These are phyloP conservation scores for Onthophagus sagittarius DNA, from an alignment of 2,888 invertebrate species.

Conservation along the genomic window DNA sequence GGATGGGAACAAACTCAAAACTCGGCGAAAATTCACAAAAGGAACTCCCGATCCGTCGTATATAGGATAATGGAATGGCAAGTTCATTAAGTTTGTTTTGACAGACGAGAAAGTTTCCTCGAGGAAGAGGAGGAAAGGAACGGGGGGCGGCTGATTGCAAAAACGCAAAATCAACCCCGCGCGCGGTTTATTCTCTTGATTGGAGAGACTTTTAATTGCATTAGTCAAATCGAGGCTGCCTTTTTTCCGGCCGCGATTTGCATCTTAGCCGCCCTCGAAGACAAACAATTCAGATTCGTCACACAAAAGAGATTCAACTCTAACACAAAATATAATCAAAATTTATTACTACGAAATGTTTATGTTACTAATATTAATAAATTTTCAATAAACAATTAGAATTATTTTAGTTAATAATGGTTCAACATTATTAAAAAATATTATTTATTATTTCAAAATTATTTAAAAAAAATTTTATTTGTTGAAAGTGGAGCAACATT, in stretches of 20 bases:
- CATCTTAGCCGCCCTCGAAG: constrained; percentile 25
- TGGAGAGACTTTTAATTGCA: constrained; percentile 48
- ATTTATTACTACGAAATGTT: too few relatives aligned
- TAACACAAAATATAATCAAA: too few relatives aligned
- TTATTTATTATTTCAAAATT: too few relatives aligned
- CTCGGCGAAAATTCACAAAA: constrained; percentile 22
- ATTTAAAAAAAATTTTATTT: too few relatives aligned
- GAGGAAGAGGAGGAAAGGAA: constrained; percentile 10
- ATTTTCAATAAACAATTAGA: too few relatives aligned
- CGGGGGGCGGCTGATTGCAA: constrained; percentile 43
- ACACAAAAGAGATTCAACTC: too few relatives aligned
- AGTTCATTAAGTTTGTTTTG: constrained; percentile 37
- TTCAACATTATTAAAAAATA: too few relatives aligned
- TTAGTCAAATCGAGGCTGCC: constrained; percentile 40
- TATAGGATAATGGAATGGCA: constrained; percentile 32
- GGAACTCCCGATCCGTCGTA: constrained; percentile 17
- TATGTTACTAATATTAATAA: too few relatives aligned
- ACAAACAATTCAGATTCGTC: not conserved
- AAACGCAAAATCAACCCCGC: constrained; percentile 42
- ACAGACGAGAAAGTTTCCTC: constrained; percentile 32
- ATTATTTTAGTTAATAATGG: too few relatives aligned
- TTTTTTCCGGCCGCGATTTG: constrained; percentile 30
- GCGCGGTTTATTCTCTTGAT: constrained; percentile 40
- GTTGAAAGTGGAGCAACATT: too few relatives aligned
- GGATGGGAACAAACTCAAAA: constrained; percentile 19